These are phyloP conservation scores for Lithobates pipiens DNA, from an alignment of 2,797 vertebrate genomes.

Conservation along the genomic window DNA sequence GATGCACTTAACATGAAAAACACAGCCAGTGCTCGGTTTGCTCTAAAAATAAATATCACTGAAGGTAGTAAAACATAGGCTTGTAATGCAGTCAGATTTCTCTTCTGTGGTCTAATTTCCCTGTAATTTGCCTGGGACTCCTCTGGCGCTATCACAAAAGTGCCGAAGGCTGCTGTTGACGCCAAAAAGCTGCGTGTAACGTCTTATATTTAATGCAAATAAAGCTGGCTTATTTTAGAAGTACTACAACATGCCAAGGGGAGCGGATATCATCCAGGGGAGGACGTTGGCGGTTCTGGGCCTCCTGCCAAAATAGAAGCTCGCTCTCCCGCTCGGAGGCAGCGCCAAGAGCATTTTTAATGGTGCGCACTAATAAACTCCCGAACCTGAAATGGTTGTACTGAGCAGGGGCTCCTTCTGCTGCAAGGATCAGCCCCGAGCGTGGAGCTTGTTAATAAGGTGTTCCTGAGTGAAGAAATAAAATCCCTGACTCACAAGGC, in stretches of 20 bases:
- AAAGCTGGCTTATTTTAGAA: constrained; percentile 25
- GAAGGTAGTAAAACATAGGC: background rate
- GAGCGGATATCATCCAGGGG: background rate
- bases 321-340: background rate
- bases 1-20: no score
- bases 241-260: background rate
- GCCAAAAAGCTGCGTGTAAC: background rate
- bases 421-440: background rate
- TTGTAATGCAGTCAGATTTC: no score
- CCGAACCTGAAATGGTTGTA: background rate
- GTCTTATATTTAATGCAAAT: constrained; percentile 33
- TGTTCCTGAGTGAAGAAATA: background rate
- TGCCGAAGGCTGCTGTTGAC: background rate
- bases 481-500: background rate
- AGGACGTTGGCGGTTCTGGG: constrained; percentile 17
- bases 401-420: background rate
- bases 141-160: background rate
- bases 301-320: constrained; percentile 13
- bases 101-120: background rate
- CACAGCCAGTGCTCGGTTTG: no score
- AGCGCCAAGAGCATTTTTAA: constrained; percentile 5
- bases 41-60: no score
- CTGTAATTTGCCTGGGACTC: background rate
- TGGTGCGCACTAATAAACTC: background rate
- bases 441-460: background rate